Base-by-base conservation (phyloP, 2,888 invertebrate genomes). In the Apamea sordens region DNA sequence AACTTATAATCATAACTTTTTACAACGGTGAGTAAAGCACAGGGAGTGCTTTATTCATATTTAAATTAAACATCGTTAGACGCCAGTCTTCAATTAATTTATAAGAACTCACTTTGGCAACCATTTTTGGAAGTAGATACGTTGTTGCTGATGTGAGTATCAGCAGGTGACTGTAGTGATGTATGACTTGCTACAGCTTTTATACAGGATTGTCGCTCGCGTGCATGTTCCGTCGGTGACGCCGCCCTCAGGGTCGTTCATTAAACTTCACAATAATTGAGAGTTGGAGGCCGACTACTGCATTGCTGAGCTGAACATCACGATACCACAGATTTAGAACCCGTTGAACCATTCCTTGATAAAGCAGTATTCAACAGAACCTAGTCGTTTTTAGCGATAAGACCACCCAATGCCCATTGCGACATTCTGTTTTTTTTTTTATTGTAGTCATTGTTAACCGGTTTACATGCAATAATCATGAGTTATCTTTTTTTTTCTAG, bases 41-140 rank as follows among this genome's bases (percentile, higher is more conserved):
- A 21, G 7, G 50, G 18, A 56, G 24, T 24, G 21, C 0, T 21
- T 21, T 53, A 24, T 21, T 53, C 21, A 3, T 10, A 56, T 8
- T 56, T 56, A 11, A 56, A n/a, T 36, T 59, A 36, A 53, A 70
- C 36, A 10, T 53, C 32, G 44, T 11, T 28, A 44, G 10, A 41
- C 21, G 1, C 0, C 32, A 24, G 11, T 53, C 15, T 44, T n/a
- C n/a, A 28, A 8, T 13, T 2, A 10, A 18, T 47, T 65, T 65
- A 21, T n/a, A 24, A 32, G 32, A 69, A 85, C 83, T 92, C 80
- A 93, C 95, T 95, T 96, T 95, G 91, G 95, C 94, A 89, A 94
- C 95, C 95, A 96, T 96, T 50, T 65, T 75, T 67, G 65, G 59
- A n/a, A n/a, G n/a, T n/a, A n/a, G n/a, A 78, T 28, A 77, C 28